Percentiles rank a stretch among this genome's conserved stretches.
phyloP scores from a whole-genome alignment of 2,113 vertebrate genomes.

The Sphaerodactylus townsendi region DNA sequence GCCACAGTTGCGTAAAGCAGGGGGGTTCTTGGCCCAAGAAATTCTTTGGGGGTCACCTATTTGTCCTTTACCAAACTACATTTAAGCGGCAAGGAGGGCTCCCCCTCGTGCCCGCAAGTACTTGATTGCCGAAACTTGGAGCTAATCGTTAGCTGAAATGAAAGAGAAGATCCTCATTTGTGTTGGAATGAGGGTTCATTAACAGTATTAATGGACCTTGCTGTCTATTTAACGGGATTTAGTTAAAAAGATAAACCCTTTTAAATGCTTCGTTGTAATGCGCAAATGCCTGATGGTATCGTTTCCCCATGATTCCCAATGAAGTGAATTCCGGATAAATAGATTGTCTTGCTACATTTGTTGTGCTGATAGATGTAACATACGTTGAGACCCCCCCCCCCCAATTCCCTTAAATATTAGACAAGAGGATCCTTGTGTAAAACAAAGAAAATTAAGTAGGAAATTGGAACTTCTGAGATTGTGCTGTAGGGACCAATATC shows the following conservation, averaged over 20 bases:
- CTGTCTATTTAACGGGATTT: conserved; percentile 24
- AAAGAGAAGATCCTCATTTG: conserved; percentile 42
- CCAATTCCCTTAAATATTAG: not conserved
- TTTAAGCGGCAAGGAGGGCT: conserved; percentile 5
- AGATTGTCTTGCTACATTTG: conserved; percentile 3
- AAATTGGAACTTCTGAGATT: not conserved
- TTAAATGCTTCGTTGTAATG: conserved; percentile 32
- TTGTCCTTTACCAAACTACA: too few relatives aligned
- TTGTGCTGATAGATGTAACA: not conserved
- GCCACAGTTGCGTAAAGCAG: too few relatives aligned
- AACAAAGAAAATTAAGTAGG: not conserved
- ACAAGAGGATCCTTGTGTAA: not conserved
- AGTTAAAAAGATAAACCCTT: conserved; percentile 44
- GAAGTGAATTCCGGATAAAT: conserved; percentile 19
- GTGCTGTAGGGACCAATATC: not conserved
- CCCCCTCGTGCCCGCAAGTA: not conserved
- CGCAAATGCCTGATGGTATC: not conserved
- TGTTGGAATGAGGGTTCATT: conserved; percentile 47
- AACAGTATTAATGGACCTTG: conserved; percentile 46
- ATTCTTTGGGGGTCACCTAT: too few relatives aligned
- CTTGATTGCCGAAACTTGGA: conserved; percentile 36
- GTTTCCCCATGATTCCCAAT: not conserved
- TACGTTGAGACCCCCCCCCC: not conserved
- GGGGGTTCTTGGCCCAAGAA: too few relatives aligned
- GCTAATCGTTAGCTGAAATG: conserved; percentile 37